Conservation (phyloP, 2,888 invertebrate species). For the Luffia ferchaultella region DNA sequence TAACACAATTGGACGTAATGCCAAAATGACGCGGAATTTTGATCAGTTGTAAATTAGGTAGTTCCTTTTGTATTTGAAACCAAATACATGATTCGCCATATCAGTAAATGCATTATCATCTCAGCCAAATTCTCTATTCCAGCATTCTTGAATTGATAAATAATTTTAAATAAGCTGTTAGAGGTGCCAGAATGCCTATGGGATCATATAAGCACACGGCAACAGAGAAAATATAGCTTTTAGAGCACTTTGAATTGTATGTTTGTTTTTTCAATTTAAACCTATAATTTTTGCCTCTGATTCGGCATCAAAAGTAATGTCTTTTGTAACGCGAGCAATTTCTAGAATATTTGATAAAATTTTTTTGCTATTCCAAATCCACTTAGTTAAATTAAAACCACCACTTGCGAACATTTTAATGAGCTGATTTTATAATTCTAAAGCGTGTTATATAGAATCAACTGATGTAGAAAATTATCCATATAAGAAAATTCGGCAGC, state of each 20-base stretch:
- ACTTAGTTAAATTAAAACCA: slow-evolving; percentile 12
- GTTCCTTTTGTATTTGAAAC: neutral
- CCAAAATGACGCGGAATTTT: slow-evolving; percentile 3
- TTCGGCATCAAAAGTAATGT: neutral
- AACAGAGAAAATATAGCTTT: slow-evolving; percentile 1
- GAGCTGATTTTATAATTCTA: neutral
- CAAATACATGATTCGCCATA: neutral
- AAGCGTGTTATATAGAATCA: neutral
- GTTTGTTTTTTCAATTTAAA: neutral
- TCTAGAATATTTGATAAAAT: slow-evolving; percentile 1
- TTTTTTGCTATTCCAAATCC: slow-evolving; percentile 5
- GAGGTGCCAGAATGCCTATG: neutral
- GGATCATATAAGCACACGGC: slow-evolving; percentile 1
- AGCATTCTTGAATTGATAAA: slow-evolving; percentile 5
- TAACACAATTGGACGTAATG: no score
- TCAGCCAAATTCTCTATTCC: slow-evolving; percentile 3
- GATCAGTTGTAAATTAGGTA: neutral
- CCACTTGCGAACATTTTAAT: slow-evolving; percentile 11
- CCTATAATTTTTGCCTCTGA: slow-evolving; percentile 2
- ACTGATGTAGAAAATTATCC: slow-evolving; percentile 11
- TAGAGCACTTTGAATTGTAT: neutral
- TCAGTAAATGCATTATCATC: neutral
- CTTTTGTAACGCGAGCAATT: neutral
- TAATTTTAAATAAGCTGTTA: slow-evolving; percentile 3
- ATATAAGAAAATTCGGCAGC: slow-evolving; percentile 7